These are phyloP conservation scores for Danionella dracula DNA, from an alignment of 2,797 vertebrate species.

Conservation along the genomic window DNA sequence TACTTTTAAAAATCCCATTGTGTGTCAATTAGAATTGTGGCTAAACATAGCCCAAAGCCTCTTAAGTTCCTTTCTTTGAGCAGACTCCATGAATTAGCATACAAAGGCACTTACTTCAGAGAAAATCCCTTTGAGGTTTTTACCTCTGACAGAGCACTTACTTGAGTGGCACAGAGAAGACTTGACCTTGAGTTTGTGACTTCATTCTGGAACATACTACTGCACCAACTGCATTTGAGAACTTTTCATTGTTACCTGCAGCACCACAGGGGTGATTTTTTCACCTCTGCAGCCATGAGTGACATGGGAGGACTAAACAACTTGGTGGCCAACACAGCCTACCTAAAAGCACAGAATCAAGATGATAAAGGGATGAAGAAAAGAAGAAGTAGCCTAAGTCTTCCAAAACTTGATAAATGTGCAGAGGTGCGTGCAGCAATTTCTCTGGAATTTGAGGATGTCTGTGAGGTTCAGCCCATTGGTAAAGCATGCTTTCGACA, in stretches of 20 bases:
- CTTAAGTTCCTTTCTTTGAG: conserved; percentile 89
- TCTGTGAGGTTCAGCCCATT: conserved; percentile 86
- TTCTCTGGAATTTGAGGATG: conserved; percentile 64
- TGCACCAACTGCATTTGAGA: no score
- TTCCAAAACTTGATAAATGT: conserved; percentile 76
- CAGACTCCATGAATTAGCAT: conserved; percentile 78
- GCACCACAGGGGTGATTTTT: no score
- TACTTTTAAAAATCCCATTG: no score
- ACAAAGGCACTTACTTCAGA: conserved; percentile 83
- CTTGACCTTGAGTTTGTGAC: no score
- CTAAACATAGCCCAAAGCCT: conserved; percentile 89
- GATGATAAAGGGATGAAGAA: conserved; percentile 85
- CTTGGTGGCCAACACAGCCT: conserved; percentile 91
- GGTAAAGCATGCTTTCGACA: conserved; percentile 81
- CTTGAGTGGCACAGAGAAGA: conserved; percentile 62
- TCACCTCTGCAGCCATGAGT: conserved; percentile 78
- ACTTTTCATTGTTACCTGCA: no score
- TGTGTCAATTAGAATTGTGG: no score
- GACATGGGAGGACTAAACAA: conserved; percentile 92
- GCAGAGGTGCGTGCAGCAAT: conserved; percentile 45
- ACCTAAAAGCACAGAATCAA: conserved; percentile 86
- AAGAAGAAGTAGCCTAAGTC: conserved; percentile 75
- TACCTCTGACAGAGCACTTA: conserved; percentile 84
- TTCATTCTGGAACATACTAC: no score
- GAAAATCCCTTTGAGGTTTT: conserved; percentile 89